phyloP scores from a whole-genome alignment of 1,140 invertebrate genomes.

The Lordiphosa collinella region DNA sequence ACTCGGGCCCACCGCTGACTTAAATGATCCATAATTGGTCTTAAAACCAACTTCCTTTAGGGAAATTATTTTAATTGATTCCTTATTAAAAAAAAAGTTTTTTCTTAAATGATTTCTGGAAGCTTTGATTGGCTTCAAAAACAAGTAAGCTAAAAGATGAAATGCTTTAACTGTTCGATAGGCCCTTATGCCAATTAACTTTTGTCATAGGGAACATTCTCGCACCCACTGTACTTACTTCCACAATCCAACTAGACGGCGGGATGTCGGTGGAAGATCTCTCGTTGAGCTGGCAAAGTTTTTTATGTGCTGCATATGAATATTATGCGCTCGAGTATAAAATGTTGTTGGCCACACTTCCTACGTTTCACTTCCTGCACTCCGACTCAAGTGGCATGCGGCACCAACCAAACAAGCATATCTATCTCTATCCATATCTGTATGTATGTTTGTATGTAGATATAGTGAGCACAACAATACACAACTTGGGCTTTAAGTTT shows the following conservation, averaged over 20 bases:
- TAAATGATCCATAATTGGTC: too few species aligned
- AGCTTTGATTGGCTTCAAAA: too few species aligned
- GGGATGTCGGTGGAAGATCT: slow-evolving; percentile 58
- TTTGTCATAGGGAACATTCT: too few species aligned
- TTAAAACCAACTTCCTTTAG: too few species aligned
- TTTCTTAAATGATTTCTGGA: too few species aligned
- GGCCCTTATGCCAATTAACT: too few species aligned
- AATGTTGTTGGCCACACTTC: slow-evolving; percentile 77
- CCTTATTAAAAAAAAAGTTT: too few species aligned
- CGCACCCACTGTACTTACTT: slow-evolving; percentile 23
- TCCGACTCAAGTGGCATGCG: slow-evolving; percentile 38
- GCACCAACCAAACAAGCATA: slow-evolving; percentile 36
- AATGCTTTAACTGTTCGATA: too few species aligned
- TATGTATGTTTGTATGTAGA: slow-evolving; percentile 45
- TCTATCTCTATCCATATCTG: slow-evolving; percentile 38
- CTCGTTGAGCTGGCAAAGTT: slow-evolving; percentile 76
- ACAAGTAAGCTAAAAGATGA: too few species aligned
- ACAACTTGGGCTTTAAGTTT: slow-evolving; percentile 43
- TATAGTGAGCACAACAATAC: slow-evolving; percentile 41
- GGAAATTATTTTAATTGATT: too few species aligned
- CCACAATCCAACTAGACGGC: not conserved
- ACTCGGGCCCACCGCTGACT: too few species aligned
- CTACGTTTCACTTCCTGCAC: slow-evolving; percentile 76
- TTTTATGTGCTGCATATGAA: slow-evolving; percentile 76
- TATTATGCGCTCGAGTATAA: slow-evolving; percentile 77